Conservation (phyloP, 1,140 invertebrate genomes). For the Orius insidiosus region DNA sequence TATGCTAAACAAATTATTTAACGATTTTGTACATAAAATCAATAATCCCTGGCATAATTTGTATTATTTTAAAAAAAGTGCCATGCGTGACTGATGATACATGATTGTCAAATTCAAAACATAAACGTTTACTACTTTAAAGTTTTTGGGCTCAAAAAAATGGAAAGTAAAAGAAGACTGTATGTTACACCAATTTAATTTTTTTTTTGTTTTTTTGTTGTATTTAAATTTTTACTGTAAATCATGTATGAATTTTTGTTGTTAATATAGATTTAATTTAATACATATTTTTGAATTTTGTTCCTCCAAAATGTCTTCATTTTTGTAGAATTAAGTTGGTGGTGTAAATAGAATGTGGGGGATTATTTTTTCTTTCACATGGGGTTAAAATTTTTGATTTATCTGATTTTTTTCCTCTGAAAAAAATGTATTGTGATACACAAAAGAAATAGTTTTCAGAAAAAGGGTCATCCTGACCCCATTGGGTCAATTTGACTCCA, state of each 20-base stretch:
- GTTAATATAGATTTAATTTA: conserved; percentile 15
- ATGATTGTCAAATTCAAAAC: too few species aligned
- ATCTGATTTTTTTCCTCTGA: too few species aligned
- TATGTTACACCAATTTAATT: conserved; percentile 2
- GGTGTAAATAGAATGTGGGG: conserved; percentile 4
- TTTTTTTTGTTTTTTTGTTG: conserved; percentile 8
- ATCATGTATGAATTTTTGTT: conserved; percentile 12
- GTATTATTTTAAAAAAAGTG: conserved; percentile 7
- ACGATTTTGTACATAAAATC: conserved; percentile 5
- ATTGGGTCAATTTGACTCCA: too few species aligned
- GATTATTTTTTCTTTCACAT: too few species aligned
- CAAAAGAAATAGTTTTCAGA: too few species aligned
- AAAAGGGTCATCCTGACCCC: too few species aligned
- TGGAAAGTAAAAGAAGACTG: neutral
- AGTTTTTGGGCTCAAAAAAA: neutral
- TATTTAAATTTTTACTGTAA: conserved; percentile 10
- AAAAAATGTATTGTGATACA: too few species aligned
- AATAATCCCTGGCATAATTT: conserved; percentile 2
- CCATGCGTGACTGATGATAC: conserved; percentile 4
- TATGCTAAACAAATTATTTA: neutral
- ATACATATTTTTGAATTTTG: neutral
- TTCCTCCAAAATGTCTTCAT: conserved; percentile 2
- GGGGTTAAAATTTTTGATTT: too few species aligned
- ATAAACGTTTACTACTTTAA: neutral
- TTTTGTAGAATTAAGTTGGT: neutral